Base-by-base conservation (phyloP, 1,140 invertebrate genomes). In the Atta texana region DNA sequence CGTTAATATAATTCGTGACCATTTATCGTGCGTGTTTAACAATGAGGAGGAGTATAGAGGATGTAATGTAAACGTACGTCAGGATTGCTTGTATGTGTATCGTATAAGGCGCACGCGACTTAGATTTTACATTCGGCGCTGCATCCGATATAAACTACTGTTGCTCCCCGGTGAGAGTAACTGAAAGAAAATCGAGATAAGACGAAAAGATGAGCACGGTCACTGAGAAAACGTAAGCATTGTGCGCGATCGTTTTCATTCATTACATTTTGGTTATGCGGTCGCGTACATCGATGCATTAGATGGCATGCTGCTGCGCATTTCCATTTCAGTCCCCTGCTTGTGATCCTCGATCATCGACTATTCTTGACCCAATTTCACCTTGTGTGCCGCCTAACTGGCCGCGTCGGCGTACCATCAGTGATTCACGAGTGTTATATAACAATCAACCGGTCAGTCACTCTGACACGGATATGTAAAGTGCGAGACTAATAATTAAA, bases 161-260 rank as follows among this genome's bases (percentile, higher is more conserved):
- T 16, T 16, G 66, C 34, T 69, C 39, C 12, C n/a, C 12, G 10
- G 39, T 12, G 34, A 2, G 34, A 63, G 57, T 16, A 24, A 28
- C 53, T 24, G 10, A 28, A 28, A n/a, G 39, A 68, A 69, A 49
- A 49, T 69, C 12, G 5, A n/a, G n/a, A n/a, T n/a, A n/a, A 39
- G 34, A 39, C 34, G 34, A 7, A 39, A 39, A 87, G 72, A 90
- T 84, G 77, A 89, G 39, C 12, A 31, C 68, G 78, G 69, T 75
- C 88, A 34, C 10, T 51, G 18, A 6, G 24, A 89, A 64, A 68
- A 68, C 85, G 89, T 90, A 31, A 90, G 89, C 12, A n/a, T 28
- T 59, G n/a, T 44, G 51, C 31, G 18, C 14, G 18, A 10, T 34
- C 31, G 3, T 49, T 64, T 31, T 63, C 59, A 21, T 61, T 39